phyloP scores from a whole-genome alignment of 2,888 invertebrate species.

The Rutpela maculata region DNA sequence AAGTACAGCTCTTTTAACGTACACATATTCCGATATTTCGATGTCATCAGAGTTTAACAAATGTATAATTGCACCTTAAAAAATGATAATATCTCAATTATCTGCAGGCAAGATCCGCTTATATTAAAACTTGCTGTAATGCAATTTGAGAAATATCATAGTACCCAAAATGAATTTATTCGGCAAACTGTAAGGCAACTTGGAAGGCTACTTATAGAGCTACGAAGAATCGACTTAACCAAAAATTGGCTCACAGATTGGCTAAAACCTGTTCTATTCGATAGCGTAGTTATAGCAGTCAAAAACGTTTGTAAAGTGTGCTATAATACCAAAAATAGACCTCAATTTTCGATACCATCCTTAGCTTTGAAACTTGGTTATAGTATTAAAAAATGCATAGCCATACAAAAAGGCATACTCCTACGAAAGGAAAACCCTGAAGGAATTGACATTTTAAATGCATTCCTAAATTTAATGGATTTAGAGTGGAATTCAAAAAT shows the following conservation, averaged over 20 bases:
- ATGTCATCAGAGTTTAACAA: background rate
- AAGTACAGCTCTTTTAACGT: background rate
- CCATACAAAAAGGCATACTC: conserved; percentile 41
- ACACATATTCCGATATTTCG: background rate
- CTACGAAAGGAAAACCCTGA: conserved; percentile 37
- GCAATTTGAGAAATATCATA: conserved; percentile 47
- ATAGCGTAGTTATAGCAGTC: conserved; percentile 25
- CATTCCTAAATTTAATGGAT: conserved; percentile 42
- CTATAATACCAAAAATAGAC: conserved; percentile 12
- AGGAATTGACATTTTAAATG: conserved; percentile 25
- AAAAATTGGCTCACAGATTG: background rate
- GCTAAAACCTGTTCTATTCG: conserved; percentile 20
- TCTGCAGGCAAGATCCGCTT: conserved; percentile 8
- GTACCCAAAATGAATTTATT: conserved; percentile 44
- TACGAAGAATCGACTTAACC: conserved; percentile 8
- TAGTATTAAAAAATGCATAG: conserved; percentile 44
- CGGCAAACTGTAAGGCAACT: conserved; percentile 51
- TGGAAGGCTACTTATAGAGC: conserved; percentile 38
- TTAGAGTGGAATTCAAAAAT: conserved; percentile 45
- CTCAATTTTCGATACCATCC: conserved; percentile 41
- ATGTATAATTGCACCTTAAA: background rate
- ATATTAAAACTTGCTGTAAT: conserved; percentile 35
- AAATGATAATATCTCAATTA: background rate
- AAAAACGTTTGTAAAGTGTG: conserved; percentile 19
- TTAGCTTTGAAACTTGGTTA: conserved; percentile 46